These are phyloP conservation scores for Fragum sueziense DNA, from an alignment of 2,888 invertebrate genomes.

Conservation along the genomic window DNA sequence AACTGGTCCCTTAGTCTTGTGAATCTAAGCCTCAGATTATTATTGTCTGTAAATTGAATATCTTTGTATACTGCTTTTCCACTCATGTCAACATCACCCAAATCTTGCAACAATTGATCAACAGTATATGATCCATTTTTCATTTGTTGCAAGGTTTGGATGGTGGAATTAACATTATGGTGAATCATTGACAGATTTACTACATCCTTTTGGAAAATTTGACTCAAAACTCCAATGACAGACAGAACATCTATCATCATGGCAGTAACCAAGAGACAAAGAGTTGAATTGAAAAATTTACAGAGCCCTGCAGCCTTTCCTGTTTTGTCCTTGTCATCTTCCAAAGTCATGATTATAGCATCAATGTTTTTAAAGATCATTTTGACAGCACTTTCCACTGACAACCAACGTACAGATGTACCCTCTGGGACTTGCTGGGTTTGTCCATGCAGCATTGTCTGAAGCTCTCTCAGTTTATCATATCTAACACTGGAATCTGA, in stretches of 20 bases:
- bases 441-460: slow-evolving; percentile 33
- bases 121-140: no score
- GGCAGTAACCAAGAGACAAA: no score
- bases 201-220: no score
- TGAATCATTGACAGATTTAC: slow-evolving; percentile 1
- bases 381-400: slow-evolving; percentile 50
- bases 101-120: background rate
- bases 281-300: no score
- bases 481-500: slow-evolving; percentile 35
- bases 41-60: no score
- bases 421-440: slow-evolving; percentile 36
- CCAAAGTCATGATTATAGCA: slow-evolving; percentile 17
- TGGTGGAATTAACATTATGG: slow-evolving; percentile 18
- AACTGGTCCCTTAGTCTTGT: background rate
- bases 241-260: no score
- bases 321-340: slow-evolving; percentile 22
- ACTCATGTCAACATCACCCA: slow-evolving; percentile 10
- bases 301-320: slow-evolving; percentile 41
- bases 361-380: slow-evolving; percentile 18
- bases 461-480: slow-evolving; percentile 51
- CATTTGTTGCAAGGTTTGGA: slow-evolving; percentile 8
- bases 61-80: no score
- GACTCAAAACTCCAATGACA: no score
- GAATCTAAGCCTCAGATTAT: slow-evolving; percentile 19
- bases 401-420: slow-evolving; percentile 48